Conservation (phyloP, 2,113 vertebrate species). For the Sitta europaea region DNA sequence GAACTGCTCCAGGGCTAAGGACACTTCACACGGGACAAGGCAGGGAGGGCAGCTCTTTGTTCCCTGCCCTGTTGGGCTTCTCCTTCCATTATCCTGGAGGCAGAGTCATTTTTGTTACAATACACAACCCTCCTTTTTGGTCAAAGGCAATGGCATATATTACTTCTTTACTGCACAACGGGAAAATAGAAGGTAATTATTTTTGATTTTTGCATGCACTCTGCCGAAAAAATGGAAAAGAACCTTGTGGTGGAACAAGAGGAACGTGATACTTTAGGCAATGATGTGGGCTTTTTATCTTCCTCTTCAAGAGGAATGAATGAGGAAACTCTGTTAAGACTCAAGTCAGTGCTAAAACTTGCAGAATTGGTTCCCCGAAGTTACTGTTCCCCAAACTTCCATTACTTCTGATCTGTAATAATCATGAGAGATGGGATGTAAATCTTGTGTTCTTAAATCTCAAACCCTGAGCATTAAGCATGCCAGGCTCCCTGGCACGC, state of each 20-base stretch:
- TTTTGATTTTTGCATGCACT: neutral
- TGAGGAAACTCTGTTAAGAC: neutral
- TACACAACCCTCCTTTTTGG: neutral
- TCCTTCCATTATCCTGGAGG: neutral
- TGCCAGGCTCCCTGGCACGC: neutral
- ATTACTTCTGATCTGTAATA: neutral
- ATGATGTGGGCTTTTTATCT: neutral
- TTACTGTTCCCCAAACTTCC: neutral
- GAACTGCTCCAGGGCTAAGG: neutral
- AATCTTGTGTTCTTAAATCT: neutral
- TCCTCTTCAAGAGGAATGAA: neutral
- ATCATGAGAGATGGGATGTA: neutral
- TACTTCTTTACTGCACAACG: neutral
- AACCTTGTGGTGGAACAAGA: neutral
- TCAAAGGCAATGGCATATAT: neutral
- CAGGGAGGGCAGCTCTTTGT: neutral
- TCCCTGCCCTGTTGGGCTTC: neutral
- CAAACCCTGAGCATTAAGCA: neutral
- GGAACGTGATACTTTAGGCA: neutral
- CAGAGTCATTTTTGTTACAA: neutral
- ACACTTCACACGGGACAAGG: neutral
- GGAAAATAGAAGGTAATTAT: neutral
- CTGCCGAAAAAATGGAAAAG: neutral
- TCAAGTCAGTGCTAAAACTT: neutral
- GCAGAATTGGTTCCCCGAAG: neutral